A percentile compares a stretch with the other conserved stretches of the same genome.
Evolutionary conservation across 2,113 vertebrate genomes (phyloP).

Genomic region (Vombatus ursinus): DNA sequence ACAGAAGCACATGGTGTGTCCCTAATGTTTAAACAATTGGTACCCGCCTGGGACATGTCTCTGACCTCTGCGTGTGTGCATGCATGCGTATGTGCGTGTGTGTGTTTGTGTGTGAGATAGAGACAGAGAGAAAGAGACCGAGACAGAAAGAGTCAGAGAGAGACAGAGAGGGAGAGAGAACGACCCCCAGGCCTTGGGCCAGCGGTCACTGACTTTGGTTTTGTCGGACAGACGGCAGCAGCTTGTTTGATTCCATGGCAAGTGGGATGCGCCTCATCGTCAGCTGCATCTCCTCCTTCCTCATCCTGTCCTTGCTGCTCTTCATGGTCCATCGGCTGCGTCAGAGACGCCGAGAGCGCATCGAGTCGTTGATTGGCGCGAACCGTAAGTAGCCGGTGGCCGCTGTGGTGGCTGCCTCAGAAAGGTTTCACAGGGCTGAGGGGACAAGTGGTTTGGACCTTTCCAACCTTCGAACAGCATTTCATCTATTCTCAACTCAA

Average conservation of each 20-base stretch:
- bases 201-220: not conserved
- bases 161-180: too few relatives aligned
- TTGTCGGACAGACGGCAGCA: slow-evolving; percentile 90
- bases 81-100: too few relatives aligned
- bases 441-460: not conserved
- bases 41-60: not conserved
- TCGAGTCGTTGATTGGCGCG: slow-evolving; percentile 96
- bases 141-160: too few relatives aligned
- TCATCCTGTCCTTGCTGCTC: slow-evolving; percentile 97
- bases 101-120: not conserved
- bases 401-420: not conserved
- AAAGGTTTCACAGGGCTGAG: not conserved
- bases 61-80: not conserved
- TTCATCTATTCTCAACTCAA: not conserved
- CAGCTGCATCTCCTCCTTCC: slow-evolving; percentile 99
- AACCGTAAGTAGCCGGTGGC: slow-evolving; percentile 88
- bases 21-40: not conserved
- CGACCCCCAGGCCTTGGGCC: not conserved
- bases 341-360: slow-evolving; percentile 95
- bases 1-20: not conserved
- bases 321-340: slow-evolving; percentile 99
- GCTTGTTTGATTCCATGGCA: slow-evolving; percentile 98
- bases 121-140: too few relatives aligned
- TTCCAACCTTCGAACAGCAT: fast-evolving
- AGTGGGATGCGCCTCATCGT: slow-evolving; percentile 97